Evolutionary conservation across 2,113 vertebrate genomes (phyloP).

Genomic region (Trichechus manatus): DNA sequence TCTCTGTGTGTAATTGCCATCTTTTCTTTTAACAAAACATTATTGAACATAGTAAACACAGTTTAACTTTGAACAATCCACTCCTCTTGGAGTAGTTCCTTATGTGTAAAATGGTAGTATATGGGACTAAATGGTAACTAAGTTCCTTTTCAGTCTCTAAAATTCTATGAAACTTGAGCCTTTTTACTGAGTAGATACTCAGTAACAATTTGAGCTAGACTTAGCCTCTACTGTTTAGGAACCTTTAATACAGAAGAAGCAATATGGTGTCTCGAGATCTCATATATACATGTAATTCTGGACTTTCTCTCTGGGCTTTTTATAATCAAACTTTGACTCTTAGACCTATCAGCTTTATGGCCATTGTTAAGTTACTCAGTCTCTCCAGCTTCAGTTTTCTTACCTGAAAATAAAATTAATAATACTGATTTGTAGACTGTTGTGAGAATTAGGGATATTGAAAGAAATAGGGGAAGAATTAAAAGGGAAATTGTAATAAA

Average conservation of each 20-base stretch:
- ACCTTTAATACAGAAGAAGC: not conserved
- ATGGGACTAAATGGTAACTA: not conserved
- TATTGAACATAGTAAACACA: not conserved
- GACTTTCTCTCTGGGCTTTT: not conserved
- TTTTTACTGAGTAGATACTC: not conserved
- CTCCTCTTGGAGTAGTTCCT: slow-evolving; percentile 11
- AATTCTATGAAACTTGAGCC: not conserved
- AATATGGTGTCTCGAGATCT: not conserved
- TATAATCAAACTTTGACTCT: not conserved
- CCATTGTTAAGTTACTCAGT: not conserved
- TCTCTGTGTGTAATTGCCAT: not conserved
- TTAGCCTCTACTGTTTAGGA: not conserved
- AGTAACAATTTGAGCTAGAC: not conserved
- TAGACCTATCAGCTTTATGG: not conserved
- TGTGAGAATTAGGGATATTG: not conserved
- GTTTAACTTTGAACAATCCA: not conserved
- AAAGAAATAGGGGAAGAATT: not conserved
- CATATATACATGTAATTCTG: not conserved
- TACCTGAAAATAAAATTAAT: not conserved
- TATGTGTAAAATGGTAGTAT: not conserved
- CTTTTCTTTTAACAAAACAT: not conserved
- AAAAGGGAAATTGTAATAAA: not conserved
- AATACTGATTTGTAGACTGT: not conserved
- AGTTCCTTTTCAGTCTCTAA: not conserved
- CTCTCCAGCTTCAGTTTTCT: not conserved